Evolutionary conservation across 2,888 invertebrate genomes (phyloP).

Genomic region (Sylvicola fuscatus): DNA sequence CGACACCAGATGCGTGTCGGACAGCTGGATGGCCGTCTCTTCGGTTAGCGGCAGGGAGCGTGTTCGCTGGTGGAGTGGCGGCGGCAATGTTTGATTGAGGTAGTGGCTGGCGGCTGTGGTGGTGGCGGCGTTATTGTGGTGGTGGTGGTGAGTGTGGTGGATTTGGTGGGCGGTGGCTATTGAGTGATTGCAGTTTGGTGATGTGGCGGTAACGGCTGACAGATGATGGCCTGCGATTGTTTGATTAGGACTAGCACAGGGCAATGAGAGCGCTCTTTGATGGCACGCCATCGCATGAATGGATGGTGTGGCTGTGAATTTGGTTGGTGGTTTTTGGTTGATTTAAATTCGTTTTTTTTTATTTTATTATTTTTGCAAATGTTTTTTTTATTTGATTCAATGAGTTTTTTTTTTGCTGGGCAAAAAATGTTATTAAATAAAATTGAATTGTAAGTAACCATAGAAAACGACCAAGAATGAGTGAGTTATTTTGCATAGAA

Average conservation of each 20-base stretch:
- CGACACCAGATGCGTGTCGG: constrained; percentile 4
- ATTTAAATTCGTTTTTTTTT: background rate
- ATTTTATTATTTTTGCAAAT: constrained; percentile 1
- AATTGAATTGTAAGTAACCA: too few species aligned
- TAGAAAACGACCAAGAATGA: too few species aligned
- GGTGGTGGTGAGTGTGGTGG: background rate
- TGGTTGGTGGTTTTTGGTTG: background rate
- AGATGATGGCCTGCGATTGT: too few species aligned
- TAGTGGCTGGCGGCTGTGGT: background rate
- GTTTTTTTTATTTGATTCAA: too few species aligned
- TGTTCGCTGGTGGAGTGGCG: constrained; percentile 40
- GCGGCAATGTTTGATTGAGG: too few species aligned
- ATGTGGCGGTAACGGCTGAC: too few species aligned
- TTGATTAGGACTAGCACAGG: constrained; percentile 4
- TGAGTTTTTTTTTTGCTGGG: too few species aligned
- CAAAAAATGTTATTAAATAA: too few species aligned
- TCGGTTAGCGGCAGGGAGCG: constrained; percentile 46
- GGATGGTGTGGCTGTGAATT: constrained; percentile 4
- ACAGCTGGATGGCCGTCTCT: constrained; percentile 21
- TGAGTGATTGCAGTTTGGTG: background rate
- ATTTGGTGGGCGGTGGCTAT: constrained; percentile 1
- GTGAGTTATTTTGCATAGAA: too few species aligned
- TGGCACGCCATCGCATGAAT: constrained; percentile 7
- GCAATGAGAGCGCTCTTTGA: constrained; percentile 11
- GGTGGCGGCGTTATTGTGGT: background rate